Percentiles rank a stretch among this genome's conserved stretches.
Evolutionary conservation across 2,113 vertebrate genomes (phyloP).

Genomic region (Rhombomys opimus): DNA sequence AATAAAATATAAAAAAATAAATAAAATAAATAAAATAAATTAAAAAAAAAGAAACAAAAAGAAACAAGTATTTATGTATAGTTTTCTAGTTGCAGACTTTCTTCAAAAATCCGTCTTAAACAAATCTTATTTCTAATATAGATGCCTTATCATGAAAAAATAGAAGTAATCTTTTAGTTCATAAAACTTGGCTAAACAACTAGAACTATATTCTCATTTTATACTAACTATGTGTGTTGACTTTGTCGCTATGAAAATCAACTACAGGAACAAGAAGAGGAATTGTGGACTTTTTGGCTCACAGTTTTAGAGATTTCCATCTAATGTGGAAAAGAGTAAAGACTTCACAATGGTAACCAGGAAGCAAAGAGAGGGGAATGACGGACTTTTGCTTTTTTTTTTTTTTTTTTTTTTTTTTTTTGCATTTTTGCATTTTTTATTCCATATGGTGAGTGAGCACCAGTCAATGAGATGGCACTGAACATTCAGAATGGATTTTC

Average conservation of each 20-base stretch:
- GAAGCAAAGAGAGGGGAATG: no score
- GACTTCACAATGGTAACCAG: not conserved
- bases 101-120: not conserved
- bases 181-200: not conserved
- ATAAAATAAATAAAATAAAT: no score
- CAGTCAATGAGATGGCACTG: not conserved
- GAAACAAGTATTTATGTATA: not conserved
- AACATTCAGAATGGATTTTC: not conserved
- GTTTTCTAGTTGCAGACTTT: not conserved
- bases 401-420: not conserved
- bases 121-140: not conserved
- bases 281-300: not conserved
- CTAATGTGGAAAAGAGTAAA: no score
- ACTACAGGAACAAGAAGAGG: no score
- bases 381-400: not conserved
- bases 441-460: not conserved
- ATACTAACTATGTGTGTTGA: not conserved
- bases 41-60: not conserved
- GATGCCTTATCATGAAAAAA: not conserved
- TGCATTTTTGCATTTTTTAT: not conserved
- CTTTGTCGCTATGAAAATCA: not conserved
- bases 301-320: not conserved
- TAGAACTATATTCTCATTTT: not conserved
- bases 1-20: no score
- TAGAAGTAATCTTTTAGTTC: constrained; percentile 28